These are phyloP conservation scores for Orthosia gothica DNA, from an alignment of 2,888 invertebrate species.

Conservation along the genomic window DNA sequence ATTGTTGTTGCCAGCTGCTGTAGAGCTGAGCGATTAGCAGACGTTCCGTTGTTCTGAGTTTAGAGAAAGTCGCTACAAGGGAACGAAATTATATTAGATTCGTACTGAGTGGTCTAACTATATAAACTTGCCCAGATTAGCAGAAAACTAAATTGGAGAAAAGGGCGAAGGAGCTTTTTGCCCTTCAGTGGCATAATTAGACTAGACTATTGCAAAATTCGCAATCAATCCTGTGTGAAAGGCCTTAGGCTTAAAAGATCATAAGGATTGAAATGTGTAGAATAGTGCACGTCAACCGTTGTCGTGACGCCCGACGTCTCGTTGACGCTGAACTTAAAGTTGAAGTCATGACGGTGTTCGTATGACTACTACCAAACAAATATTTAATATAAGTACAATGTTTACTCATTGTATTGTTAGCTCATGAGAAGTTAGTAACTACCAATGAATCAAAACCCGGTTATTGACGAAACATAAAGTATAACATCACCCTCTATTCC, in stretches of 20 bases:
- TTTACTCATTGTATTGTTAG: background rate
- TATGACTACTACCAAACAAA: background rate
- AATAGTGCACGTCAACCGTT: background rate
- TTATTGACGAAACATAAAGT: constrained; percentile 2
- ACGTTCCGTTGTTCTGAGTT: background rate
- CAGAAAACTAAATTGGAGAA: background rate
- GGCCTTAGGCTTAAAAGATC: too few relatives aligned
- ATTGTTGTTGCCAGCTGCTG: constrained; percentile 43
- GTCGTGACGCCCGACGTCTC: background rate
- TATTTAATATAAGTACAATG: background rate
- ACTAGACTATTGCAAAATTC: background rate
- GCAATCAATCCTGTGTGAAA: background rate
- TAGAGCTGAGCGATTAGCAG: constrained; percentile 24
- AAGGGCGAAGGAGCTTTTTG: background rate
- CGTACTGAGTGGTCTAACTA: background rate
- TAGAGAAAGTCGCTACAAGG: background rate
- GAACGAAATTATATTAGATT: background rate
- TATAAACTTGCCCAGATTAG: background rate
- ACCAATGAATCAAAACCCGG: background rate
- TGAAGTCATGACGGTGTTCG: background rate
- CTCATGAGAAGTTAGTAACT: background rate
- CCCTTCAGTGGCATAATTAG: background rate
- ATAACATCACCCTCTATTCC: background rate
- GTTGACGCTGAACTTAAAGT: background rate
- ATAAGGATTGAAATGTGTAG: background rate